Conservation (phyloP, 2,888 invertebrate genomes). For the Synergus laeviventris region DNA sequence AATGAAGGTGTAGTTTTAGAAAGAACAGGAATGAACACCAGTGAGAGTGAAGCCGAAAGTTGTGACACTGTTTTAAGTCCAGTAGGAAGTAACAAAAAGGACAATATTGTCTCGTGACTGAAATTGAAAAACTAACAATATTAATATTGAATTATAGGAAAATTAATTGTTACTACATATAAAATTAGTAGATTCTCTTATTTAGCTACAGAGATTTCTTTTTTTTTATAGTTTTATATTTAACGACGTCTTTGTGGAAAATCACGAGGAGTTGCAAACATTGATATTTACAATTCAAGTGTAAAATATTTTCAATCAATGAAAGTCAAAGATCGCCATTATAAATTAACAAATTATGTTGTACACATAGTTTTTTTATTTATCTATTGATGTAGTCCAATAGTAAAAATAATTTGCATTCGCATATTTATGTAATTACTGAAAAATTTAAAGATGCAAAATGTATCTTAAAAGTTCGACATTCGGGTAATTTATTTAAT, state of each 20-base stretch:
- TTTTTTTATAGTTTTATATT: background rate
- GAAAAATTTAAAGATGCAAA: slow-evolving; percentile 5
- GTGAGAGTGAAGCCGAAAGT: slow-evolving; percentile 77
- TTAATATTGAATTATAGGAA: background rate
- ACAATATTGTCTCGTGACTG: slow-evolving; percentile 16
- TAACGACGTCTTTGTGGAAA: background rate
- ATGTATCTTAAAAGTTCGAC: slow-evolving; percentile 18
- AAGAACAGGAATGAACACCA: slow-evolving; percentile 67
- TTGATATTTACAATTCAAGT: too few species aligned
- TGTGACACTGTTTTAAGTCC: slow-evolving; percentile 76
- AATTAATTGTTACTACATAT: background rate
- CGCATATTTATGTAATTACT: background rate
- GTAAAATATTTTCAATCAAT: background rate
- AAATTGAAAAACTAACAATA: background rate
- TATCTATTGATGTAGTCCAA: too few species aligned
- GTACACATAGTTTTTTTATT: background rate
- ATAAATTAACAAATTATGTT: background rate
- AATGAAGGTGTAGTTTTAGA: slow-evolving; percentile 53
- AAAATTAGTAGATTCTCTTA: background rate
- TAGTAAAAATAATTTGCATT: background rate
- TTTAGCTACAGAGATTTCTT: background rate
- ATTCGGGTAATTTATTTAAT: slow-evolving; percentile 29
- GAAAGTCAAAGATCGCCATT: background rate
- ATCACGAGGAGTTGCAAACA: background rate
- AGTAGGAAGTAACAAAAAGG: slow-evolving; percentile 54